Conservation (phyloP, 2,888 invertebrate genomes). For the Lasioglossum leucozonium region DNA sequence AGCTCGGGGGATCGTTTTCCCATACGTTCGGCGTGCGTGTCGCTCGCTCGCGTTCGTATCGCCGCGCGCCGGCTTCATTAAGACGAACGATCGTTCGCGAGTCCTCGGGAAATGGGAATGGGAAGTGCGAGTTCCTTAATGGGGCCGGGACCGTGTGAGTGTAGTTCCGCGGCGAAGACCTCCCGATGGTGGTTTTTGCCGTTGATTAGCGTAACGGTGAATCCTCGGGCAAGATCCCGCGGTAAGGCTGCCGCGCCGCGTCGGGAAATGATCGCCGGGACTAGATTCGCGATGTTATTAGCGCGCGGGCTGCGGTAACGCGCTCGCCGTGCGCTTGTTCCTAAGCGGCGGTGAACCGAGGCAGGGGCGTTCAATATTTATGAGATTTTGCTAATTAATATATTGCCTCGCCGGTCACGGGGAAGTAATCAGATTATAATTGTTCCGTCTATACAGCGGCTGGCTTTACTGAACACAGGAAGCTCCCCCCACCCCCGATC, state of each 20-base stretch:
- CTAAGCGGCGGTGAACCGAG: conserved; percentile 9
- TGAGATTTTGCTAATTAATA: conserved; percentile 11
- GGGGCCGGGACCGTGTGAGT: conserved; percentile 2
- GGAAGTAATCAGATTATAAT: conserved; percentile 5
- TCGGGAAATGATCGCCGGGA: conserved; percentile 14
- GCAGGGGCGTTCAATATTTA: not conserved
- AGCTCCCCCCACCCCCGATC: too few species aligned
- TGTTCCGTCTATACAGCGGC: not conserved
- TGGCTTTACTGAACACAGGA: too few species aligned
- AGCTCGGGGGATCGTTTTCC: not conserved
- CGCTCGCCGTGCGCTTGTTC: not conserved
- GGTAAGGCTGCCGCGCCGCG: conserved; percentile 27
- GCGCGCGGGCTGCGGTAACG: not conserved
- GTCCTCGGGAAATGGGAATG: not conserved
- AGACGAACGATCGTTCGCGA: conserved; percentile 10
- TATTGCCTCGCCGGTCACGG: conserved; percentile 3
- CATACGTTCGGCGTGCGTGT: not conserved
- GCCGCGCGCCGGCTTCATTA: too few species aligned
- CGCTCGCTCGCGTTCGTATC: not conserved
- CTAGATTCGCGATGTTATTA: conserved; percentile 31
- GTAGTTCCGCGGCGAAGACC: not conserved
- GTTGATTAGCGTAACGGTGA: conserved; percentile 66
- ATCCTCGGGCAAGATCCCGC: conserved; percentile 53
- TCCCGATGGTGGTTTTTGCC: conserved; percentile 33
- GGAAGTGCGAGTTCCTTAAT: not conserved